A percentile compares a stretch with the other conserved stretches of the same genome.
Conservation (phyloP, 2,888 invertebrate species). For the Lithophane semibrunnea region DNA sequence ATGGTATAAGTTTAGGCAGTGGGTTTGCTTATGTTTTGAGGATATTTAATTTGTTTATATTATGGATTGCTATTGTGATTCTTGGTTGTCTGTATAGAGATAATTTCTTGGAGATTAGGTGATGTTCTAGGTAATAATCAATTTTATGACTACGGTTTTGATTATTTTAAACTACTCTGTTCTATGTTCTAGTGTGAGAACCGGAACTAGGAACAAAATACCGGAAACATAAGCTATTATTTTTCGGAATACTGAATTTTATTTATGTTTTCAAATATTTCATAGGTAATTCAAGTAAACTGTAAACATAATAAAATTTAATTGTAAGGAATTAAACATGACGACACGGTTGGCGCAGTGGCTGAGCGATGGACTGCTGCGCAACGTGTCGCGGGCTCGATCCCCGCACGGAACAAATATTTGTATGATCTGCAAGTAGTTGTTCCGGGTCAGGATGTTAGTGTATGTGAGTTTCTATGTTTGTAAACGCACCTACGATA, state of each 20-base stretch:
- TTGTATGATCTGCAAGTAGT: too few relatives aligned
- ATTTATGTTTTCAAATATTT: neutral
- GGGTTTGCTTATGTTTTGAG: slow-evolving; percentile 28
- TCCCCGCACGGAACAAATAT: too few relatives aligned
- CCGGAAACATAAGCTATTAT: neutral
- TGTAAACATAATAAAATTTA: neutral
- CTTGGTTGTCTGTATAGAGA: neutral
- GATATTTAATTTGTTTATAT: neutral
- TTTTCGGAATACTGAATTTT: neutral
- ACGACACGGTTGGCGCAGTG: too few relatives aligned
- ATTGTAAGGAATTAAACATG: neutral
- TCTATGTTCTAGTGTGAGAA: neutral
- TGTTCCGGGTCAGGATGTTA: too few relatives aligned
- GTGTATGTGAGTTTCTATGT: too few relatives aligned
- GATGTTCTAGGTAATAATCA: neutral
- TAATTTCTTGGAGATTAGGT: neutral
- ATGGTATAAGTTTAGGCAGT: neutral
- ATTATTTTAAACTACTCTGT: neutral
- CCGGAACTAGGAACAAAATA: slow-evolving; percentile 14
- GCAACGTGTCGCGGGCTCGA: too few relatives aligned
- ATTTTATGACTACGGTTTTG: neutral
- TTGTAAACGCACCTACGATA: too few relatives aligned
- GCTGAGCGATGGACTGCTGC: too few relatives aligned
- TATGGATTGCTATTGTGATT: neutral
- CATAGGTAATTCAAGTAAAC: neutral